Evolutionary conservation across 1,140 invertebrate species (phyloP), one percentile per base, ranked within the genome.

Genomic region (Drosophila trapezifrons): DNA sequence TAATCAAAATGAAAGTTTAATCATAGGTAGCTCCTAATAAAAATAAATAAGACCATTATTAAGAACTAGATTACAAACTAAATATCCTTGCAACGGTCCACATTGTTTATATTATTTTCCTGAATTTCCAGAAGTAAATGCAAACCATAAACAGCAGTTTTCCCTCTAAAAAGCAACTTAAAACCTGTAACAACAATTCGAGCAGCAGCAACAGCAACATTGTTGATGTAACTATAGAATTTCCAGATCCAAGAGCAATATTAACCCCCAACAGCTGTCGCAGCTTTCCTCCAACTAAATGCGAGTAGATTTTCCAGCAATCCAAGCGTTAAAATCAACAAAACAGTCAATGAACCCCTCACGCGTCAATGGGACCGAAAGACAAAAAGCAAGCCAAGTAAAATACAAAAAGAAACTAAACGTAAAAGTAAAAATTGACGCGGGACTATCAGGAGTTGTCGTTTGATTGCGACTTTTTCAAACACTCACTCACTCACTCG

Each of bases 341-440:
- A 65, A 76, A 76, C 82, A 86, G 82, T 86, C 82, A 86, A 86
- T 86, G 82, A 86, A 86, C 82, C 82, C 52, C 64, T 57, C 25
- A 56, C 72, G 73, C 71, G 73, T 75, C 73, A 76, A 64, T 55
- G 82, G 55, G 71, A 54, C 66, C 46, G 63, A 67, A 54, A 70
- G 43, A 35, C 40, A 57, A n/a, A 63, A 13, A 37, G 29, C 27
- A 46, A 51, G 20, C 42, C 17, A 65, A 40, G 32, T 9, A 43
- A 63, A 63, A 29, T n/a, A 7, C 40, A 20, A 60, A 73, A 72
- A 60, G n/a, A 43, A 63, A 49, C 73, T 58, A 58, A 76, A 66
- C 71, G 71, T 76, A 56, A 65, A 37, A 37, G 51, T 35, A 35
- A 52, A 65, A 65, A 51, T 42, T 60, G 56, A 72, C 43, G 70